Evolutionary conservation across 2,113 vertebrate genomes (phyloP).

Genomic region (Tonatia bakeri): DNA sequence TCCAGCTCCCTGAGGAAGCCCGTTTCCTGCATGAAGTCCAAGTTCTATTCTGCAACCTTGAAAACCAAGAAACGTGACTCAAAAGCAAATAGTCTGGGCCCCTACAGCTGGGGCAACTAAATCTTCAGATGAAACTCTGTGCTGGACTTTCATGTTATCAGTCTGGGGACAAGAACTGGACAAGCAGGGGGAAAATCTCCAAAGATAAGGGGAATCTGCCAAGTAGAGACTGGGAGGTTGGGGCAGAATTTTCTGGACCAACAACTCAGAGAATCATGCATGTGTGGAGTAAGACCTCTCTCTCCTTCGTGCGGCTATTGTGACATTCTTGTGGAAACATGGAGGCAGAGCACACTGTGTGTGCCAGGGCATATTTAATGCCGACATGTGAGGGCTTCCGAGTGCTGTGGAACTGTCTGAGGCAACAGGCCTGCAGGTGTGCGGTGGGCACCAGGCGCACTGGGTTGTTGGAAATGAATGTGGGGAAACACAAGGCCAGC

Average conservation of each 20-base stretch:
- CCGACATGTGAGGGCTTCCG: neutral
- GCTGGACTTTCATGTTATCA: slow-evolving; percentile 16
- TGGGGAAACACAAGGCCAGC: slow-evolving; percentile 20
- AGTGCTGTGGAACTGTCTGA: neutral
- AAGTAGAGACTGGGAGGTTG: neutral
- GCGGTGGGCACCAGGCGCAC: neutral
- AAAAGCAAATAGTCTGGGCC: neutral
- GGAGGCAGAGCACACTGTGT: neutral
- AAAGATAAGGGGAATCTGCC: slow-evolving; percentile 26
- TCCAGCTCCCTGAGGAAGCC: neutral
- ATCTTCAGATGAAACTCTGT: slow-evolving; percentile 33
- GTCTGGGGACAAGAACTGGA: neutral
- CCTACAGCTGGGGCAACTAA: neutral
- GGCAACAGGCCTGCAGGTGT: slow-evolving; percentile 6
- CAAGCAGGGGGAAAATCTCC: neutral
- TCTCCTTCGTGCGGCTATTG: neutral
- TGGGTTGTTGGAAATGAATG: slow-evolving; percentile 11
- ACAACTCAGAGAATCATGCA: neutral
- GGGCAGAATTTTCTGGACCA: neutral
- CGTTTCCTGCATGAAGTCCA: neutral
- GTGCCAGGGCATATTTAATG: neutral
- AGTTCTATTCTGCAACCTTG: neutral
- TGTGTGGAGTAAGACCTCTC: neutral
- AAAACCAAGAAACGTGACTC: neutral
- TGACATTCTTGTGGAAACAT: slow-evolving; percentile 41